phyloP scores from a whole-genome alignment of 2,113 vertebrate species.

The Tautogolabrus adspersus region DNA sequence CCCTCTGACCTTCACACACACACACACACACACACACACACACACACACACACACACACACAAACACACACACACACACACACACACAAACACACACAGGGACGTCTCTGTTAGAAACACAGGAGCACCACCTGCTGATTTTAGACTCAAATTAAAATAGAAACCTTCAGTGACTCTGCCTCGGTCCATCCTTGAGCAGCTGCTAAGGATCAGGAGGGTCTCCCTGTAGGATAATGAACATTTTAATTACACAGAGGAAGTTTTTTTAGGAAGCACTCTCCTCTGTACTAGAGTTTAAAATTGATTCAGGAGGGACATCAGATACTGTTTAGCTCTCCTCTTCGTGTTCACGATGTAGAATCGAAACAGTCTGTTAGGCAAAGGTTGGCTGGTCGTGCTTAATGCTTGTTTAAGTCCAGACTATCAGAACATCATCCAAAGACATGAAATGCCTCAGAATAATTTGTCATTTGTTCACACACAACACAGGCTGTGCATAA shows the following conservation, averaged over 20 bases:
- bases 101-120: not conserved
- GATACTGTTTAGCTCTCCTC: too few species aligned
- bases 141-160: not conserved
- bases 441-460: not conserved
- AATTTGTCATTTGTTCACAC: not conserved
- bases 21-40: not conserved
- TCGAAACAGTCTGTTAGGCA: too few species aligned
- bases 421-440: not conserved
- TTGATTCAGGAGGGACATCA: too few species aligned
- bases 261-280: not conserved
- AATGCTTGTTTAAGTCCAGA: too few species aligned
- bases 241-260: conserved; percentile 8
- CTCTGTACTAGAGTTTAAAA: accelerated
- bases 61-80: not conserved
- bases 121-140: conserved; percentile 58
- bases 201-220: not conserved
- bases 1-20: conserved; percentile 25
- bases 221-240: not conserved
- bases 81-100: not conserved
- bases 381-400: too few species aligned
- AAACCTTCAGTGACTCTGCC: not conserved
- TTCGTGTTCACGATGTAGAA: too few species aligned
- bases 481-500: not conserved
- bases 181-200: not conserved
- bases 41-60: not conserved